Evolutionary conservation across 2,113 vertebrate species (phyloP), one percentile per base, ranked within the genome.

Genomic region (Synchiropus splendidus): DNA sequence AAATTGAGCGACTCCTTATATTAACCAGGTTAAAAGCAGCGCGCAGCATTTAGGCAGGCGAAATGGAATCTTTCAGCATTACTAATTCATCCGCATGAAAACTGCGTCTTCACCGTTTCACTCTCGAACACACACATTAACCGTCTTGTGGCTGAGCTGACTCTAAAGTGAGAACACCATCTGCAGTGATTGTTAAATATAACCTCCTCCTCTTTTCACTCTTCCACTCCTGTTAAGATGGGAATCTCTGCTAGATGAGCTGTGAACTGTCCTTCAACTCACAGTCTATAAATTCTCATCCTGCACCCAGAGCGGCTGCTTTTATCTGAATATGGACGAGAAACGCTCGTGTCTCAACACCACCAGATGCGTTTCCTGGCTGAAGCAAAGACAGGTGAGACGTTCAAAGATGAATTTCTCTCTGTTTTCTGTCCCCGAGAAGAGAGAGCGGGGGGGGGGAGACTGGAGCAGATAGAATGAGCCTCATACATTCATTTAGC

Each of bases 1-100:
- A 94, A 89, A 92, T 93, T 89, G 86, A 94, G 87, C 86, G 87
- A 84, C 85, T 88, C 82, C 74, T 88, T 87, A 88, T 88, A 91
- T 90, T 91, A 92, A 90, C 86, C 69, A 67, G 72, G 63, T 59
- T 64, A 55, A 65, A 64, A 54, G 41, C 55, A 12, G 54, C 54
- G 57, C 56, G 56, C 66, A 50, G 73, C 75, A 67, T 85, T 83
- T 79, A 82, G 77, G 74, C 44, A 66, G 65, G 78, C 63, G 54
- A 76, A 68, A 79, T 60, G 67, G 71, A 80, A 76, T 83, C 73
- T 80, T 83, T 82, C 74, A 80, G 75, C 77, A 81, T 81, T 79
- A 78, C 78, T 77, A 74, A 85, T 83, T 84, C 64, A 83, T 80
- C 58, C 49, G 10, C 54, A 27, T 57, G 52, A 67, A 66, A 58